A percentile compares a stretch with the other conserved stretches of the same genome.
Conservation (phyloP, 64 coral and sea anemone genomes). For the Anthopleura sola region DNA sequence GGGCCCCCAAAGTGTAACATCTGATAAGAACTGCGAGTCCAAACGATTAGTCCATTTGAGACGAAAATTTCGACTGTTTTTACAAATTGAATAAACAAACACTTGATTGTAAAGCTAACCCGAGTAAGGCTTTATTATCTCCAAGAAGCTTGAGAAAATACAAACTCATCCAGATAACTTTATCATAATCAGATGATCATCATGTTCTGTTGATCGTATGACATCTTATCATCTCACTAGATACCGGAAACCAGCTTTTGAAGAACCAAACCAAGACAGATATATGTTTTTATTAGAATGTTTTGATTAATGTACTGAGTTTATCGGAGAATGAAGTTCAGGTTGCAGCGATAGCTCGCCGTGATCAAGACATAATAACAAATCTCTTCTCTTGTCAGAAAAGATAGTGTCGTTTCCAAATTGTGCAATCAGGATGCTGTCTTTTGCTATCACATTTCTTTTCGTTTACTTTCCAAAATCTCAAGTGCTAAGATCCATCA, state of each 20-base stretch:
- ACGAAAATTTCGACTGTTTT: neutral
- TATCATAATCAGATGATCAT: neutral
- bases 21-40: neutral
- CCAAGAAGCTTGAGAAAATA: neutral
- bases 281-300: conserved; percentile 1
- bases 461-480: neutral
- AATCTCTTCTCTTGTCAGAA: neutral
- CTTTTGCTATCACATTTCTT: neutral
- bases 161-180: neutral
- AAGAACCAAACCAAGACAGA: neutral
- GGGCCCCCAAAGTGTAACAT: neutral
- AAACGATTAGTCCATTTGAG: neutral
- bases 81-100: neutral
- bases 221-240: neutral
- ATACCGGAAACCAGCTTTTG: conserved; percentile 1
- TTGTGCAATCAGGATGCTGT: neutral
- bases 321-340: neutral
- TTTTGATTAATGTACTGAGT: conserved; percentile 7
- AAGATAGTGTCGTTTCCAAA: neutral
- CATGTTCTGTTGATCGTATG: conserved; percentile 1
- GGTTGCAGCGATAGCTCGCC: neutral
- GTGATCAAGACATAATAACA: conserved; percentile 9
- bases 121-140: neutral
- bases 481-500: neutral
- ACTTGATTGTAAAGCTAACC: neutral